These are phyloP conservation scores for Tiliacea citrago DNA, from an alignment of 2,888 invertebrate species.

Conservation along the genomic window DNA sequence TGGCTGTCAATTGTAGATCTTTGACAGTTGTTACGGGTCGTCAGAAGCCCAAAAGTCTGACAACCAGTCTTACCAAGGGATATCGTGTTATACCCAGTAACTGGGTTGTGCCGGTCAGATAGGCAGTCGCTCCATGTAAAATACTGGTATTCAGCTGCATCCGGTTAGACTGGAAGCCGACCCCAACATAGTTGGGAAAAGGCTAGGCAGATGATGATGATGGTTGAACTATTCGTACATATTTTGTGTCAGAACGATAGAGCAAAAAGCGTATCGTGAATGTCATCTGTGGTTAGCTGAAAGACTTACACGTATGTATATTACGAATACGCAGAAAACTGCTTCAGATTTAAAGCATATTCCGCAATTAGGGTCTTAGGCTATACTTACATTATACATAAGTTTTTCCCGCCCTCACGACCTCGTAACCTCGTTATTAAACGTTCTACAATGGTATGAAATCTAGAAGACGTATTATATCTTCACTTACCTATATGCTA, in stretches of 20 bases:
- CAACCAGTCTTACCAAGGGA: too few species aligned
- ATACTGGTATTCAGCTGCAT: too few species aligned
- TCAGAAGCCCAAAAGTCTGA: too few species aligned
- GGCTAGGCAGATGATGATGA: too few species aligned
- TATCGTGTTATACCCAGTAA: too few species aligned
- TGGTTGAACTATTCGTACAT: too few species aligned
- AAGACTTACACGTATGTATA: not conserved
- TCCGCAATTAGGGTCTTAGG: slow-evolving; percentile 17
- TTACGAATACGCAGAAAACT: slow-evolving; percentile 12
- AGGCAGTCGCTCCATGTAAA: too few species aligned
- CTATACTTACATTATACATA: slow-evolving; percentile 1
- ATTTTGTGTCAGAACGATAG: not conserved
- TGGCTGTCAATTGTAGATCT: too few species aligned
- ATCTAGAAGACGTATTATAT: slow-evolving; percentile 17
- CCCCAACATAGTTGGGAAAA: too few species aligned
- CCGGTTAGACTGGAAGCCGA: too few species aligned
- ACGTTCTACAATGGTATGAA: slow-evolving; percentile 16
- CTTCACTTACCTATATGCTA: not conserved
- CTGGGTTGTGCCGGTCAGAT: too few species aligned
- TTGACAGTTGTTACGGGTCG: too few species aligned
- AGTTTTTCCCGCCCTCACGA: slow-evolving; percentile 13
- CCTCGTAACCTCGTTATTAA: slow-evolving; percentile 31
- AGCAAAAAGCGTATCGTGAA: not conserved
- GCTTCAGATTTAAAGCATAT: slow-evolving; percentile 28
- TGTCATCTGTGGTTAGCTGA: not conserved